Evolutionary conservation across 2,888 invertebrate genomes (phyloP), one percentile per base, ranked within the genome.

Genomic region (Griposia aprilina): DNA sequence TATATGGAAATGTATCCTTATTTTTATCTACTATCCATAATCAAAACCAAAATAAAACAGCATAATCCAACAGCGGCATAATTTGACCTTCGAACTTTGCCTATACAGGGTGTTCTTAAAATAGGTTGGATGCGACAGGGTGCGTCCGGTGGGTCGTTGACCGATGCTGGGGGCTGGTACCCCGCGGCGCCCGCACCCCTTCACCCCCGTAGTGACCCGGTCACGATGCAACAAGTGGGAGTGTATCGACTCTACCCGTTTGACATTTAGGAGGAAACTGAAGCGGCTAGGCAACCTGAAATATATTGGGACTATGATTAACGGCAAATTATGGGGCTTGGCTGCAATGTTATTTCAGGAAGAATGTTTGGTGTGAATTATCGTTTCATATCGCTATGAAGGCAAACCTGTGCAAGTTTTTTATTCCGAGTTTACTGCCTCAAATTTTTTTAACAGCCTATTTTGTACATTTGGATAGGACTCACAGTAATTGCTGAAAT

Each of bases 201-300:
- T 89, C 88, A 75, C 85, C 92, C 89, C 93, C 94, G 90, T 93
- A 79, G 87, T 94, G 95, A 95, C 95, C 96, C 90, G 95, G 94
- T 95, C 94, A 95, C 91, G 89, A 86, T 92, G 95, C 96, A 96
- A 96, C 96, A 96, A 96, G 96, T 96, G 92, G 89, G 89, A 86
- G 90, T 90, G 87, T 95, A 96, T 96, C 94, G 95, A 96, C 95
- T 92, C 84, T 94, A 93, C 86, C 90, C 93, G 92, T 95, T 95
- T 96, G 97, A 96, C 97, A 97, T 97, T 97, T 97, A 94, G 88
- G 81, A 84, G 88, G 82, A 83, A 86, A 84, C 83, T 85, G 79
- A 81, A 52, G 70, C 70, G 45, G 57, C 85, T 85, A 85, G 87
- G 85, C 60, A 63, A 82, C 82, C 88, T 87, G 79, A 77, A 84